phyloP scores from a whole-genome alignment of 2,888 invertebrate species.

The Scrobipalpa costella region DNA sequence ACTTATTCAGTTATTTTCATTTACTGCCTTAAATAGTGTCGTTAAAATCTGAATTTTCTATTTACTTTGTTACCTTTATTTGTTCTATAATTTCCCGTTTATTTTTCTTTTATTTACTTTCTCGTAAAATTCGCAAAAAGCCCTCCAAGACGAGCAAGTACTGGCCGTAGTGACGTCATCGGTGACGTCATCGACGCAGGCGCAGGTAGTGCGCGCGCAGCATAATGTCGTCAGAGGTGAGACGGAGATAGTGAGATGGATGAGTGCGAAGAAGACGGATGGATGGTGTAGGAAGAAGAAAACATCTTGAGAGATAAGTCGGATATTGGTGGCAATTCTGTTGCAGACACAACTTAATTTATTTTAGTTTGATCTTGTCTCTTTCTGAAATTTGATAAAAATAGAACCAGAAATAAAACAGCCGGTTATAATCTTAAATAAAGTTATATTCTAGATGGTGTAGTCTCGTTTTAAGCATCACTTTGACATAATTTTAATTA shows the following conservation, averaged over 20 bases:
- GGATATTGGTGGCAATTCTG: no score
- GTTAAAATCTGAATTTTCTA: neutral
- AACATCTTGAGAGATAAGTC: no score
- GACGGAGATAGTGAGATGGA: neutral
- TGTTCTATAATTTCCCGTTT: neutral
- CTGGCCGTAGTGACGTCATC: neutral
- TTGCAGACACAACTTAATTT: no score
- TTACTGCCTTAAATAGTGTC: neutral
- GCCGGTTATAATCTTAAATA: no score
- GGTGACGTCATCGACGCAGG: neutral
- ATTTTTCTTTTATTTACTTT: neutral
- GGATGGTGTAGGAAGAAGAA: no score
- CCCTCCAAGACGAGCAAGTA: neutral
- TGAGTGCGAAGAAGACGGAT: neutral
- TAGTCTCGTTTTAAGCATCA: no score
- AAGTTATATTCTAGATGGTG: no score
- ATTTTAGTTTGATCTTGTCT: no score
- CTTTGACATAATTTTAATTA: no score
- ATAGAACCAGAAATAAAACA: no score
- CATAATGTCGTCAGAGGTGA: conserved; percentile 17
- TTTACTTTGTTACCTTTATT: neutral
- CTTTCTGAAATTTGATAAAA: no score
- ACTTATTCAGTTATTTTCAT: neutral
- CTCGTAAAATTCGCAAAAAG: neutral
- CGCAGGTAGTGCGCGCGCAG: neutral